Base-by-base conservation (phyloP, 2,888 invertebrate species). In the Pyrgus malvae region DNA sequence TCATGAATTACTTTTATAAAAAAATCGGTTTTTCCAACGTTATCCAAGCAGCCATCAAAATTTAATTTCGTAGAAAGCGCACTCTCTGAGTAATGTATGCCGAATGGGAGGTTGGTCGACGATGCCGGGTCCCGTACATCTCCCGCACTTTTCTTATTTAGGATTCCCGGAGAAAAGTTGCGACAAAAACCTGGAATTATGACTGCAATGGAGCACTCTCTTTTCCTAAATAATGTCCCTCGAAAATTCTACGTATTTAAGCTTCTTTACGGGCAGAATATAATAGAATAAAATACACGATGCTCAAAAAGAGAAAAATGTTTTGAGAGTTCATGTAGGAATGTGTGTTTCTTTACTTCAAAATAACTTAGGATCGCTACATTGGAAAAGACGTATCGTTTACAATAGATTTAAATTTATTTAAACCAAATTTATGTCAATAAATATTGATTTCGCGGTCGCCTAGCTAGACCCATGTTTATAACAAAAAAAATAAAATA, bases 51-150 rank as follows among this genome's bases (percentile, higher is more conserved):
- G 70, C 72, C 80, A 80, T 84, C 82, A 83, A 83, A 85, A 83
- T 83, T 85, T 85, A 85, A 86, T 85, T 86, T 85, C 61, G 75
- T 78, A 82, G 81, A 83, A 78, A 86, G 86, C 80, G 80, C 82
- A 79, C 76, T 79, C 73, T 62, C 70, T 70, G 71, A 70, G 82
- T 83, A 80, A 83, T 82, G 76, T 80, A 81, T 80, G 76, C 78
- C 69, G 69, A 74, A 74, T 75, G 71, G 70, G 72, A 68, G 64
- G 56, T 64, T 60, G 58, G 48, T 53, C 48, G 56, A 54, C 44
- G 57, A 35, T 23, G 16, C 59, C 54, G 64, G 67, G 64, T 51
- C 58, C 59, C 62, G 61, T 65, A 65, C 54, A 60, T 70, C 63
- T 63, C 55, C 44, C 57, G 55, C 51, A 57, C 17, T 54, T 65